Base-by-base conservation (phyloP, 2,888 invertebrate genomes). In the Eudasyphora cyanicolor region DNA sequence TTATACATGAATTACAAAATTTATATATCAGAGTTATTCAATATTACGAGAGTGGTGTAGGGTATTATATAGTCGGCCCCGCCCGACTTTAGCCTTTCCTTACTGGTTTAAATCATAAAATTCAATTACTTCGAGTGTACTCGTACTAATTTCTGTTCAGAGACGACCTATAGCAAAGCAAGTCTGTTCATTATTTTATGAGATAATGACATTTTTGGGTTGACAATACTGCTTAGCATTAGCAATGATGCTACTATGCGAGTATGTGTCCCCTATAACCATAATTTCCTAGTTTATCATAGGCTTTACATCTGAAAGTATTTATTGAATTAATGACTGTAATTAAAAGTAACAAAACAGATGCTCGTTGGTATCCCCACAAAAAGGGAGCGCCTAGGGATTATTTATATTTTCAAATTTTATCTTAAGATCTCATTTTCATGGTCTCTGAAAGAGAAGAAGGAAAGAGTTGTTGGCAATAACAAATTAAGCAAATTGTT, bases 241-340 rank as follows among this genome's bases (percentile, higher is more conserved):
- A 4, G 49, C 5, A 32, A 32, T 32, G 5, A 32, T 32, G 8
- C 8, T 4, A 32, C 19, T 49, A 14, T 45, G 49, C 19, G 2
- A 6, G 49, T 29, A 57, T 24, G 2, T 45, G 45, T 6, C 71
- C 49, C 24, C 29, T 62, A 70, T 77, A 71, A 76, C 60, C 62
- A 69, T 76, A 80, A 80, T 80, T 70, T 70, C 69, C 2, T 38
- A 69, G 60, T 76, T 71, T 62, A 75, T 73, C 45, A 70, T 62
- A 42, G n/a, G 10, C 27, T 57, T 57, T 57, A 14, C 57, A 57
- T 57, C 57, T 10, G 57, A 27, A 27, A 27, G 57, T 10, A 27
- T 60, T 80, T 57, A 57, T 57, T 75, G 27, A 27, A 69, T 62
- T 76, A 24, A 57, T 75, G n/a, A 21, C n/a, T 19, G 19, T 75